These are phyloP conservation scores for Scarus forsteni DNA, from an alignment of 2,797 vertebrate species.

Conservation along the genomic window DNA sequence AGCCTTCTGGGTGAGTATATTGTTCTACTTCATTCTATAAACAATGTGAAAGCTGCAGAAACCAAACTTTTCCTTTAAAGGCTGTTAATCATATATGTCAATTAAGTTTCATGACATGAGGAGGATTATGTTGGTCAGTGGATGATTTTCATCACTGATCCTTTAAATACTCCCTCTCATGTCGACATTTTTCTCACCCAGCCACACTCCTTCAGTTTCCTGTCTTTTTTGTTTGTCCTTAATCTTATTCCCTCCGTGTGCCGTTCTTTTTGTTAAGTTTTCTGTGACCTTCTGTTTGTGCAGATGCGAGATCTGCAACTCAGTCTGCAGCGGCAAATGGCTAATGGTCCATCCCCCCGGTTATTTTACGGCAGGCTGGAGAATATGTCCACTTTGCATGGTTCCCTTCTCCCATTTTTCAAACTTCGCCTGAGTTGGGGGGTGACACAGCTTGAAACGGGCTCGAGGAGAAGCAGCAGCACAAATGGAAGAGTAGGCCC, in stretches of 20 bases:
- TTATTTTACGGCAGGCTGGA: conserved; percentile 84
- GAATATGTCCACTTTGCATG: conserved; percentile 83
- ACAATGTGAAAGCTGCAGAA: no score
- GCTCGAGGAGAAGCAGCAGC: conserved; percentile 69
- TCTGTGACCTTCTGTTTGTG: conserved; percentile 77
- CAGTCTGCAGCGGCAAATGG: conserved; percentile 70
- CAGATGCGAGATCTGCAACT: conserved; percentile 72
- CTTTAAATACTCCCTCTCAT: background rate
- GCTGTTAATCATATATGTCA: no score
- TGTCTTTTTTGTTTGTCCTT: conserved; percentile 3
- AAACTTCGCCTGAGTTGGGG: conserved; percentile 75
- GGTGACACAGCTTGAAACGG: conserved; percentile 78
- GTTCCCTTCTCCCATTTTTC: conserved; percentile 81
- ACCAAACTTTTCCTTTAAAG: no score
- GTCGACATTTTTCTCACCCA: background rate
- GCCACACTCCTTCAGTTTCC: background rate
- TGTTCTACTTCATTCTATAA: no score
- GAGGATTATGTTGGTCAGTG: no score
- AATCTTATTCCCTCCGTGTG: conserved; percentile 30
- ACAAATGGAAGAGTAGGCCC: conserved; percentile 76
- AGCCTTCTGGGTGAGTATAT: no score
- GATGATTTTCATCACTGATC: no score
- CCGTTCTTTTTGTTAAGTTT: conserved; percentile 52
- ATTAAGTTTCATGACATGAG: no score
- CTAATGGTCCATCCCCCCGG: conserved; percentile 80